phyloP scores from a whole-genome alignment of 1,140 invertebrate genomes.

The Helicoverpa armigera region DNA sequence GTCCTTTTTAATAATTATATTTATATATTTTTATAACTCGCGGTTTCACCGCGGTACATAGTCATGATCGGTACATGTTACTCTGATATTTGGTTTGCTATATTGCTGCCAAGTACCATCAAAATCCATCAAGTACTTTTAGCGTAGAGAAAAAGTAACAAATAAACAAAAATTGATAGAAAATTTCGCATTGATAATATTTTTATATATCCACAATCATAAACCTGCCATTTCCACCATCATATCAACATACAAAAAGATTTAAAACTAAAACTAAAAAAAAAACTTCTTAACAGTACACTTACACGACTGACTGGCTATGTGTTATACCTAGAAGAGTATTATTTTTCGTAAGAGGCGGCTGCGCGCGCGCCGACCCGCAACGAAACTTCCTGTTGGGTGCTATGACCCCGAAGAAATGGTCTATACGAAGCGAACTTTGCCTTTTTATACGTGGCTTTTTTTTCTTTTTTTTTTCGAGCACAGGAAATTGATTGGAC shows the following conservation, averaged over 20 bases:
- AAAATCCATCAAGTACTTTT: no score
- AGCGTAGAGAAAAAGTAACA: no score
- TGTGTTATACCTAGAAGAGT: conserved; percentile 79
- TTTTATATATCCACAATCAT: no score
- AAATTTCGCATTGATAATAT: no score
- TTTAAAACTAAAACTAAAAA: conserved; percentile 14
- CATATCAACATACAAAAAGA: neutral
- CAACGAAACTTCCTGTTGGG: conserved; percentile 80
- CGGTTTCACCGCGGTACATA: no score
- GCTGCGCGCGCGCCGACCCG: conserved; percentile 77
- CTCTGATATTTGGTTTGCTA: no score
- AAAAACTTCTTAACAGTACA: conserved; percentile 60
- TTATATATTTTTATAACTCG: no score
- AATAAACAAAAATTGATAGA: no score
- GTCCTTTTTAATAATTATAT: no score
- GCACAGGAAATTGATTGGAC: conserved; percentile 79
- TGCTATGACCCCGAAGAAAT: conserved; percentile 84
- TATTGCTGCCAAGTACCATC: no score
- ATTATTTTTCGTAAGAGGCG: conserved; percentile 82
- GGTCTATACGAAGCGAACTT: conserved; percentile 71
- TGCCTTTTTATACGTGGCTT: conserved; percentile 61
- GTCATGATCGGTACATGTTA: no score
- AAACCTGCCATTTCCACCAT: no score
- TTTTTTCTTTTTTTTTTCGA: conserved; percentile 70
- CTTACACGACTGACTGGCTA: conserved; percentile 66